Conservation (phyloP, 2,888 invertebrate genomes). For the Camptogramma bilineatum region DNA sequence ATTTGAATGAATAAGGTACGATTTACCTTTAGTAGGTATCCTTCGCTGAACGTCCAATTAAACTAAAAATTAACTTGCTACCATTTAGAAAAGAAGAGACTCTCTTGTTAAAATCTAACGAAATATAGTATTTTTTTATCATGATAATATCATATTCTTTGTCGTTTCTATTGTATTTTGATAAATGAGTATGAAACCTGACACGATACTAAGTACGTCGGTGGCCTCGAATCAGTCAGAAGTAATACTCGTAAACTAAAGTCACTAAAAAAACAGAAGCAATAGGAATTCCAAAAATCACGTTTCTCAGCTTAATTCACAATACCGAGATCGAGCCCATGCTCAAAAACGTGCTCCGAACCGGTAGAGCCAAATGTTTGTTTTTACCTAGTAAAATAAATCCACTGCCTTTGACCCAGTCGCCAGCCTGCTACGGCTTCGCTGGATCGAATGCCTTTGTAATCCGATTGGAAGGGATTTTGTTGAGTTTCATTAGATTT, state of each 20-base stretch:
- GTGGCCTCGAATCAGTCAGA: conserved; percentile 3
- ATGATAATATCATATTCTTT: background rate
- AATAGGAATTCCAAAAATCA: conserved; percentile 21
- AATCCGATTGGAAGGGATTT: conserved; percentile 64
- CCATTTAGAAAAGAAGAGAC: too few species aligned
- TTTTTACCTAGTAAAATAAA: conserved; percentile 48
- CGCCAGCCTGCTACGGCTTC: conserved; percentile 57
- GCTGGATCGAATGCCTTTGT: conserved; percentile 54
- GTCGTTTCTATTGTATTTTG: background rate
- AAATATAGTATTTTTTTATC: background rate
- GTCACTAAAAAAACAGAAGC: conserved; percentile 9
- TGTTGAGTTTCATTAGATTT: conserved; percentile 43
- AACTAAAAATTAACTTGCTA: background rate
- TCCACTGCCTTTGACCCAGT: conserved; percentile 64
- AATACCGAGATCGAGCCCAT: conserved; percentile 8
- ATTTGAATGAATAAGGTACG: background rate
- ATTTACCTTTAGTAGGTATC: background rate
- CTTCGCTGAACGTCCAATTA: background rate
- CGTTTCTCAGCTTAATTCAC: conserved; percentile 22
- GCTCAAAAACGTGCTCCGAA: conserved; percentile 26
- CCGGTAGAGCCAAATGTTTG: conserved; percentile 31
- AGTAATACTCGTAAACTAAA: conserved; percentile 1
- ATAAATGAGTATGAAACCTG: background rate
- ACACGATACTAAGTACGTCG: background rate
- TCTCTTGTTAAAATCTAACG: background rate